phyloP scores from a whole-genome alignment of 2,113 vertebrate genomes.

The Promerops cafer region DNA sequence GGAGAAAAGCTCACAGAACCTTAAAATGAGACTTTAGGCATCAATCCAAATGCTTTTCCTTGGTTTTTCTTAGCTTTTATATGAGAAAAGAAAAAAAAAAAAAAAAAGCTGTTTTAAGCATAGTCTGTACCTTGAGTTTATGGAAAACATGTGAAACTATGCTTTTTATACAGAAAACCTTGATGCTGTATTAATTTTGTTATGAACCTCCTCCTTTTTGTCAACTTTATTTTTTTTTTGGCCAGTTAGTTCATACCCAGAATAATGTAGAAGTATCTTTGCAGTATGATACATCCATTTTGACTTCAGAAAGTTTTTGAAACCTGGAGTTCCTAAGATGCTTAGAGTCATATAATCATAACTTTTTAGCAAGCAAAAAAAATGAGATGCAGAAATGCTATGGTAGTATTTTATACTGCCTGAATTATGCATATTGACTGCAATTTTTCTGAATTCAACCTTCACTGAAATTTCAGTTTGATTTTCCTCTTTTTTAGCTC shows the following conservation, averaged over 20 bases:
- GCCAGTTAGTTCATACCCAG: accelerated
- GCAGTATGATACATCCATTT: not conserved
- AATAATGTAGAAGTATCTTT: not conserved
- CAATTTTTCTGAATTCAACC: not conserved
- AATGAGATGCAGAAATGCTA: not conserved
- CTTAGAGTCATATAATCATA: not conserved
- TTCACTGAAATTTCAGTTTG: not conserved
- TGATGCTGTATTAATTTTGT: not conserved
- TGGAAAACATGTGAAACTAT: not conserved
- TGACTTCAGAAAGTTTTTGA: not conserved
- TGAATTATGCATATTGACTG: not conserved
- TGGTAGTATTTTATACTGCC: not conserved
- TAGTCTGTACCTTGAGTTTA: not conserved
- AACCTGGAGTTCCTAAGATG: not conserved
- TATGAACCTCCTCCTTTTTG: not conserved
- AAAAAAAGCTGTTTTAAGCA: not conserved
- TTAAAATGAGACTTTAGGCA: constrained; percentile 25
- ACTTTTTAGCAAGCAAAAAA: not conserved
- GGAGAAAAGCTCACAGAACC: not conserved
- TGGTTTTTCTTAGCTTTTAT: not conserved
- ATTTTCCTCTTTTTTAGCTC: not conserved
- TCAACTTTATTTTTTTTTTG: too few species aligned
- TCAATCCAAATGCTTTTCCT: not conserved
- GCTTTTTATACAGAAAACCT: not conserved
- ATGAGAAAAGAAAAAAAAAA: not conserved